These are phyloP conservation scores for Oenanthe oenanthe DNA, from an alignment of 2,113 vertebrate species.

Conservation along the genomic window DNA sequence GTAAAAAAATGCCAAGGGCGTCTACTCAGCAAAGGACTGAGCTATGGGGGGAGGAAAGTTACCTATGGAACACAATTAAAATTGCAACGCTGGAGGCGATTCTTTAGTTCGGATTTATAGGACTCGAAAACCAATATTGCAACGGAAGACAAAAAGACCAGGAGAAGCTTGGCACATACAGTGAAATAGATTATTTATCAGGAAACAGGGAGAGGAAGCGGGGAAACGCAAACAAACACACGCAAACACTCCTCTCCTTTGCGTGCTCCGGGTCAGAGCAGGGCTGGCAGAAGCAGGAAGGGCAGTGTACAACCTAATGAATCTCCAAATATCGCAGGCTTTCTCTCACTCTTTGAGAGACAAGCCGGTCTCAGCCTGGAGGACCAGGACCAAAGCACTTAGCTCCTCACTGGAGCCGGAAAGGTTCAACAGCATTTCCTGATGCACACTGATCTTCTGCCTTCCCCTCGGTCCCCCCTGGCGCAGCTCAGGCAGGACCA, in stretches of 20 bases:
- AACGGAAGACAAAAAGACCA: background rate
- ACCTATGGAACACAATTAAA: conserved; percentile 12
- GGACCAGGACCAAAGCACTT: background rate
- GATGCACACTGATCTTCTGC: background rate
- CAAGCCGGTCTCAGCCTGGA: background rate
- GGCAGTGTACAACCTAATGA: background rate
- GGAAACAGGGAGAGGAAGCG: background rate
- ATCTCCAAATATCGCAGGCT: background rate
- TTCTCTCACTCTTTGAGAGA: background rate
- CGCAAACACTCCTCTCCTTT: background rate
- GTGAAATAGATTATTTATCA: background rate
- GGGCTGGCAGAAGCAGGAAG: background rate
- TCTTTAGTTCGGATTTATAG: background rate
- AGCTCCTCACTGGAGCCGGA: background rate
- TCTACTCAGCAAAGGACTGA: background rate
- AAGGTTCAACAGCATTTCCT: background rate
- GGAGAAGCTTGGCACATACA: background rate
- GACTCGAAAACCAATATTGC: background rate
- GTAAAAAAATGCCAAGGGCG: conserved; percentile 8
- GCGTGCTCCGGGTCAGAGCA: background rate
- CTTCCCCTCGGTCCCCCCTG: background rate
- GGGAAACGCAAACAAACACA: background rate
- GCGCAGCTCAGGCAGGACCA: background rate
- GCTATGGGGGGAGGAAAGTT: background rate
- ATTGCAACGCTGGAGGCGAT: background rate